Base-by-base conservation (phyloP, 1,140 invertebrate genomes). In the Contarinia nasturtii region DNA sequence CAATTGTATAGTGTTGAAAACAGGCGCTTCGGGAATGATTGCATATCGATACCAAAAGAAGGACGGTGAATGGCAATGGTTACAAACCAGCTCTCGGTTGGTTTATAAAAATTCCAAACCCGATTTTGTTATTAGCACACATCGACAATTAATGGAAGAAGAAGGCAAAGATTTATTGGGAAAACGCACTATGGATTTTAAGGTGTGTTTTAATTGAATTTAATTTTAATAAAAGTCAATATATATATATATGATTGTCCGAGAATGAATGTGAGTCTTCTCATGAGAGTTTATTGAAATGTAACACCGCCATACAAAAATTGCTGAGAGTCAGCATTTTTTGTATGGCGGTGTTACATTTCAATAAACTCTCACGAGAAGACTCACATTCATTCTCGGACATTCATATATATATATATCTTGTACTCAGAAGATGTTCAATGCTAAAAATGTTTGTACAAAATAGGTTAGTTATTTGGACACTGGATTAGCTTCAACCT, bases 31-130 rank as follows among this genome's bases (percentile, higher is more conserved):
- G 19, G 93, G 93, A 5, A 86, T 99, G 79, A 96, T 98, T 55
- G 93, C 94, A 42, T 98, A 98, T 60, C 79, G 94, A 57, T 85
- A 93, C 59, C 82, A 90, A 64, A 92, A 86, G 41, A 94, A 95
- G 66, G 85, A 93, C 40, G 80, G 82, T 2, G 80, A 84, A 51
- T 97, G 92, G 92, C 86, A 98, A 65, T 98, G 93, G 93, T 67
- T 98, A 20, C 95, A 98, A 69, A 96, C 92, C 11, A 94, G 89
- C 54, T 95, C 93, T 5, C 74, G 92, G 55, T 74, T 98, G 43
- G 90, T 97, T 33, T 97, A 97, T 68, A 99, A 98, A 68, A 98
- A 97, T 67, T 96, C 92, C 51, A 98, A 98, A 67, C 92, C 94
- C 2, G 94, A 98, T 64, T 97, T 95, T 66, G 91, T 98, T 49